phyloP scores from a whole-genome alignment of 2,888 invertebrate species.

The Aspidapion aeneum region DNA sequence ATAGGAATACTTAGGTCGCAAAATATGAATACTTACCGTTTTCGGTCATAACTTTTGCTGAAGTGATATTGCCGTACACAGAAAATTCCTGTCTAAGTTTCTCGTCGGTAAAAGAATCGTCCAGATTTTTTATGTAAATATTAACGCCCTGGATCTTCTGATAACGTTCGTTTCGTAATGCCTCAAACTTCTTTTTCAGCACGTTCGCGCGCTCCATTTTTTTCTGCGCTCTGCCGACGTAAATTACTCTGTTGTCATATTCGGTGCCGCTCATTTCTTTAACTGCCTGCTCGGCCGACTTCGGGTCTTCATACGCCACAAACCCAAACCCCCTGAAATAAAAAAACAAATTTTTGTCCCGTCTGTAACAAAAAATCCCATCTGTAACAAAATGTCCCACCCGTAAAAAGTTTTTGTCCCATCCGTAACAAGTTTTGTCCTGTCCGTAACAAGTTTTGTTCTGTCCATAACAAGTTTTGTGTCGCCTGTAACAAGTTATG shows the following conservation, averaged over 20 bases:
- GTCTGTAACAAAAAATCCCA: not conserved
- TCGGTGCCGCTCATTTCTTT: conserved; percentile 85
- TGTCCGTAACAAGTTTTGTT: too few relatives aligned
- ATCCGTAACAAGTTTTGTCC: too few relatives aligned
- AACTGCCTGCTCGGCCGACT: conserved; percentile 90
- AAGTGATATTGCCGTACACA: conserved; percentile 65
- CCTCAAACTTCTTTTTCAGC: conserved; percentile 92
- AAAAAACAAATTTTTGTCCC: too few relatives aligned
- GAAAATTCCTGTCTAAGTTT: conserved; percentile 61
- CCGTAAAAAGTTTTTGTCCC: too few relatives aligned
- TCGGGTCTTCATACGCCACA: conserved; percentile 96
- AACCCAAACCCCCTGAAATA: conserved; percentile 99
- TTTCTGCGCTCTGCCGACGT: conserved; percentile 98
- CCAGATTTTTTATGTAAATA: conserved; percentile 69
- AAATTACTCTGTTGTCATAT: conserved; percentile 69
- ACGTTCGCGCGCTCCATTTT: conserved; percentile 96
- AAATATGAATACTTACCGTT: too few relatives aligned
- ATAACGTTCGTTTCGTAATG: conserved; percentile 86
- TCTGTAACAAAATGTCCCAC: too few relatives aligned
- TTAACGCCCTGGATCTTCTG: conserved; percentile 68
- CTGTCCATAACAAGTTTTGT: too few relatives aligned
- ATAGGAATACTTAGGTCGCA: too few relatives aligned
- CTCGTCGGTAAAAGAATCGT: conserved; percentile 67
- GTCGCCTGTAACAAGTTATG: too few relatives aligned
- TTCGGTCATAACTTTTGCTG: conserved; percentile 60